phyloP scores from a whole-genome alignment of 2,888 invertebrate genomes.

The Hydraecia micacea region DNA sequence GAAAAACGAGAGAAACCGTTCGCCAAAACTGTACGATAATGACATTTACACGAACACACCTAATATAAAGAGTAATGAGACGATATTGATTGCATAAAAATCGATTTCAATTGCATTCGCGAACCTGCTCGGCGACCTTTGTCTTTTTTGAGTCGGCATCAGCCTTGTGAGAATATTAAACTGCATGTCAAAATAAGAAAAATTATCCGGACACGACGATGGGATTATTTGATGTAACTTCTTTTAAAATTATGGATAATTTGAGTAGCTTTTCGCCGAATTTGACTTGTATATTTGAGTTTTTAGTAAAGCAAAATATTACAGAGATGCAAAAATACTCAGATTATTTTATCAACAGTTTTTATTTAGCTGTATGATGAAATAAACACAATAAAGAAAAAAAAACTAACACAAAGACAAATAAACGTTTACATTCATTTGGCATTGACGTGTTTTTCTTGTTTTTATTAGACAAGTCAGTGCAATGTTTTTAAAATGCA shows the following conservation, averaged over 20 bases:
- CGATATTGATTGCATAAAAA: constrained; percentile 81
- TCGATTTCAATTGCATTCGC: constrained; percentile 76
- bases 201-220: constrained; percentile 47
- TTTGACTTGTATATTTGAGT: constrained; percentile 6
- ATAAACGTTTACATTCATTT: constrained; percentile 49
- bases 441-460: constrained; percentile 53
- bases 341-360: neutral
- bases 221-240: constrained; percentile 50
- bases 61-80: constrained; percentile 77
- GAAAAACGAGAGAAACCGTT: constrained; percentile 59
- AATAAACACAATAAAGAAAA: constrained; percentile 7
- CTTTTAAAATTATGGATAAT: constrained; percentile 1
- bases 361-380: constrained; percentile 6
- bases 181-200: constrained; percentile 69
- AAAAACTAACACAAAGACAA: constrained; percentile 41
- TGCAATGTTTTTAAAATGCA: constrained; percentile 33
- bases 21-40: constrained; percentile 64
- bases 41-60: constrained; percentile 75
- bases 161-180: constrained; percentile 64
- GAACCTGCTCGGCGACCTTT: constrained; percentile 84
- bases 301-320: neutral
- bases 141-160: constrained; percentile 71
- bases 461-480: constrained; percentile 55
- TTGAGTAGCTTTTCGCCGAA: neutral
- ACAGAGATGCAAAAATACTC: neutral